Evolutionary conservation across 2,797 vertebrate genomes (phyloP).

Genomic region (Mionectes olivaceus): DNA sequence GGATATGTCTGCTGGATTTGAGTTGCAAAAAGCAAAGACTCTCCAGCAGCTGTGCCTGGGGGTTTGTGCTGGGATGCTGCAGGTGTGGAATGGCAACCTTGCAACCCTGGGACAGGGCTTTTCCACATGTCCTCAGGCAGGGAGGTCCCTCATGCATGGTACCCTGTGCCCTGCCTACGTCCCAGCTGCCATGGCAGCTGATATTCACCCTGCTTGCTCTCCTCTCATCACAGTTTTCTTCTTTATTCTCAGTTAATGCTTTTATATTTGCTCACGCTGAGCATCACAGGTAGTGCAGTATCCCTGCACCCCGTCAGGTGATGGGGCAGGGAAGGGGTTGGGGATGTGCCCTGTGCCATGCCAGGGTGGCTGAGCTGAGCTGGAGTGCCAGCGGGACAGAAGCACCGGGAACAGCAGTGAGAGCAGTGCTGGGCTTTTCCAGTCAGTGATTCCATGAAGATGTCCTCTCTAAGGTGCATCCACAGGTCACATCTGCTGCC

Average conservation of each 20-base stretch:
- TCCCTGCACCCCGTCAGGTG: fast-evolving
- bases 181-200: neutral
- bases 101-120: neutral
- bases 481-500: neutral
- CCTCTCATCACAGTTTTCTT: neutral
- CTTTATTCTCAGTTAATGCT: neutral
- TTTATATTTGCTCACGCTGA: neutral
- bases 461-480: neutral
- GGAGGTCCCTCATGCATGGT: neutral
- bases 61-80: neutral
- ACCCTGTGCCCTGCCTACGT: neutral
- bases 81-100: neutral
- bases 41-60: neutral
- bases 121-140: fast-evolving
- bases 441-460: fast-evolving
- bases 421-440: neutral
- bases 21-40: neutral
- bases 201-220: neutral
- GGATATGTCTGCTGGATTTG: neutral
- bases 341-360: neutral
- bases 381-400: fast-evolving
- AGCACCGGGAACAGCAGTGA: neutral
- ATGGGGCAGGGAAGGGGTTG: neutral
- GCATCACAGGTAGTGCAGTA: neutral
- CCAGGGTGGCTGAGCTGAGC: fast-evolving